A percentile compares a stretch with the other conserved stretches of the same genome.
Conservation (phyloP, 2,113 vertebrate species). For the Cyanoramphus novaezelandiae region DNA sequence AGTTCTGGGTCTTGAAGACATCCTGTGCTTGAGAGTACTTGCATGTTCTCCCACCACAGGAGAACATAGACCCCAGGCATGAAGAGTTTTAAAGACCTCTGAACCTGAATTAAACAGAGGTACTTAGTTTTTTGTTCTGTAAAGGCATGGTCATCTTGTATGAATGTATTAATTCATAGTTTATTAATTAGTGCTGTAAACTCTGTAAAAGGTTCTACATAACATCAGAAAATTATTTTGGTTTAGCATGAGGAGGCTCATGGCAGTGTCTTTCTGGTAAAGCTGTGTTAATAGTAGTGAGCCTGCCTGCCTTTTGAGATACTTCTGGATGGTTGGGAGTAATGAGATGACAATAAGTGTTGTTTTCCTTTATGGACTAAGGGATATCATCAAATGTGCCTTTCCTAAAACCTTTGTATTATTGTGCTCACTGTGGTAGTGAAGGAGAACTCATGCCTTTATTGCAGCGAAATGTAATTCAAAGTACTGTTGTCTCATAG, state of each 20-base stretch:
- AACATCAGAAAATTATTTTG: not conserved
- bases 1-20: not conserved
- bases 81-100: not conserved
- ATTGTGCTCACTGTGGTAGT: not conserved
- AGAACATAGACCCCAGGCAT: not conserved
- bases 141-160: not conserved
- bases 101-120: not conserved
- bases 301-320: not conserved
- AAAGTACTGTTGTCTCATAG: slow-evolving; percentile 19
- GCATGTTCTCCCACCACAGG: not conserved
- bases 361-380: not conserved
- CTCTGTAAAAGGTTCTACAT: not conserved
- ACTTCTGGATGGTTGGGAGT: not conserved
- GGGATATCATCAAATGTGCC: not conserved
- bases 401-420: slow-evolving; percentile 5
- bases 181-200: not conserved
- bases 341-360: not conserved
- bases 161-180: not conserved
- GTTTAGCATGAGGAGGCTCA: not conserved
- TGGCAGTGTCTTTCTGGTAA: not conserved
- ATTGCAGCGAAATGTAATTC: slow-evolving; percentile 10
- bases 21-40: not conserved
- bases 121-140: not conserved
- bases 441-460: not conserved
- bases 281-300: not conserved